Conservation (phyloP, 2,797 vertebrate genomes). For the Lagodon rhomboides region DNA sequence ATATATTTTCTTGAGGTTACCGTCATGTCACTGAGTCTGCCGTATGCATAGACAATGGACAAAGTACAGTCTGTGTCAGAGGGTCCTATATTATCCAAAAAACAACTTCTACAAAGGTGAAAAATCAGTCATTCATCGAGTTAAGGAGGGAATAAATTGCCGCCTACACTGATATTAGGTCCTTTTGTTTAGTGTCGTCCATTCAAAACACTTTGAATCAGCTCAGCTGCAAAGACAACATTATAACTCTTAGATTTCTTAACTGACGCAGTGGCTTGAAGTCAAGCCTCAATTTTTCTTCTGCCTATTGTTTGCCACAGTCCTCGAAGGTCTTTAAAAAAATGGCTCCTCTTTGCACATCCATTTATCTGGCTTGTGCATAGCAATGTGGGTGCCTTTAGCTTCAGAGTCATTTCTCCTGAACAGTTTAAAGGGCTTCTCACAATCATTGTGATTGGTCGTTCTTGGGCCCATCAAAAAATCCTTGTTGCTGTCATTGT, state of each 20-base stretch:
- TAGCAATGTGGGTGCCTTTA: conserved; percentile 61
- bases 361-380: conserved; percentile 76
- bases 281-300: conserved; percentile 38
- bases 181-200: conserved; percentile 37
- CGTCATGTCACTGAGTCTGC: conserved; percentile 50
- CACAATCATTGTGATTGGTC: conserved; percentile 62
- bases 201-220: conserved; percentile 46
- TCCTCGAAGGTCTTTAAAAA: conserved; percentile 65
- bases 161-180: conserved; percentile 61
- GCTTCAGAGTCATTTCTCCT: conserved; percentile 66
- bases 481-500: conserved; percentile 60
- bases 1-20: conserved; percentile 43
- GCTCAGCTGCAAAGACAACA: conserved; percentile 40
- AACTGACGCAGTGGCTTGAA: conserved; percentile 35
- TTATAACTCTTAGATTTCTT: conserved; percentile 32
- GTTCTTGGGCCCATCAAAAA: conserved; percentile 57
- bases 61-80: conserved; percentile 68
- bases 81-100: conserved; percentile 72
- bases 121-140: conserved; percentile 72
- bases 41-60: conserved; percentile 78
- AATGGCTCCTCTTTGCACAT: conserved; percentile 82
- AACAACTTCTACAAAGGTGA: conserved; percentile 68
- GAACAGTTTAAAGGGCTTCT: conserved; percentile 65
- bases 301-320: conserved; percentile 36
- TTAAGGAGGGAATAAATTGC: conserved; percentile 67